phyloP scores from a whole-genome alignment of 2,797 vertebrate species.

The Trichosurus vulpecula region DNA sequence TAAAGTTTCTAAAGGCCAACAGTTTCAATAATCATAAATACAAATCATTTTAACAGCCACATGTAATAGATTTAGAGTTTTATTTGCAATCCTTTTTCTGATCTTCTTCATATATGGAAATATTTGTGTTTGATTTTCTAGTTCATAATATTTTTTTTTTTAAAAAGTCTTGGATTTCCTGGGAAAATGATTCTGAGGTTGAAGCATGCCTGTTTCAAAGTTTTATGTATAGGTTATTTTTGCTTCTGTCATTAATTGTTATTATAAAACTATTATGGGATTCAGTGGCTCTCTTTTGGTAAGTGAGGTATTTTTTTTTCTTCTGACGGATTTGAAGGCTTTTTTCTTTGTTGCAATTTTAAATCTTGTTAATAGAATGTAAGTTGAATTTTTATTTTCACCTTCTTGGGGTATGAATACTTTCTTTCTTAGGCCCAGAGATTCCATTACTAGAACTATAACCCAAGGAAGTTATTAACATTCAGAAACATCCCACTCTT shows the following conservation, averaged over 20 bases:
- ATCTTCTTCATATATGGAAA: not conserved
- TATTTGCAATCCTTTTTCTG: not conserved
- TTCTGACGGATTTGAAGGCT: no score
- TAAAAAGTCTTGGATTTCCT: not conserved
- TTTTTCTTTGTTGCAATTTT: no score
- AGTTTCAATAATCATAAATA: conserved; percentile 47
- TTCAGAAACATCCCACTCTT: no score
- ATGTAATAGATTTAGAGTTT: not conserved
- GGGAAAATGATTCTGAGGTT: not conserved
- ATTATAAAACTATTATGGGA: not conserved
- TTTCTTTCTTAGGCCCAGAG: no score
- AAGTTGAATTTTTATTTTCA: no score
- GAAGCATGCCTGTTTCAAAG: not conserved
- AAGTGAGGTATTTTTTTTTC: not conserved
- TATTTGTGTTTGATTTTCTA: not conserved
- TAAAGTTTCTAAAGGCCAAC: conserved; percentile 9
- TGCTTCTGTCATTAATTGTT: not conserved
- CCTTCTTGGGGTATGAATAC: no score
- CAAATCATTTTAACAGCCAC: not conserved
- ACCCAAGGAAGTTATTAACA: no score
- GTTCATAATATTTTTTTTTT: not conserved
- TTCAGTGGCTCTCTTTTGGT: not conserved
- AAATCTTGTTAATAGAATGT: no score
- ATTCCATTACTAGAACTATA: no score
- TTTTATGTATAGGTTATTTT: not conserved